Evolutionary conservation across 2,797 vertebrate species (phyloP), one percentile per base, ranked within the genome.

Genomic region (Phaenicophaeus curvirostris): DNA sequence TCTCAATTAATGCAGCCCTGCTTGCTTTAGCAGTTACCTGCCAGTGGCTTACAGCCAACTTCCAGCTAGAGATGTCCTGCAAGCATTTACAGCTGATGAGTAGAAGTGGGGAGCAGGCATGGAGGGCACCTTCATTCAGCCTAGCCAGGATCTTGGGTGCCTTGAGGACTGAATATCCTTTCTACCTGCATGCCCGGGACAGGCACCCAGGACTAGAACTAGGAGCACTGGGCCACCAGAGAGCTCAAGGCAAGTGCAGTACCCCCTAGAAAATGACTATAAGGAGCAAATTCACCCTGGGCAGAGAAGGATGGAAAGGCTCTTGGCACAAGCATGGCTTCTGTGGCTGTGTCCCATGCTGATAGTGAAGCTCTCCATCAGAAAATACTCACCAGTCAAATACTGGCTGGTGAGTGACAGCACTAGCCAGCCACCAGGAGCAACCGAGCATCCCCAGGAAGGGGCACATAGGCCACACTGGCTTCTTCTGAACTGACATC

Each of bases 21-120:
- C 94, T 96, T 94, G 84, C 79, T 94, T 95, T 88, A 94, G 92
- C 91, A 95, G 95, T 96, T 96, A 95, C 93, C 91, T 95, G 91
- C 89, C 62, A 14, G 67, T 59, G 89, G 86, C 80, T 96, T 2
- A 0, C 71, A 89, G 85, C 94, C 72, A 1, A 4, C 74, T 94
- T 87, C 90, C 88, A 95, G 91, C 94, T 78, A 28, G 48, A 85
- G 48, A 81, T 87, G 95, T 92, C 39, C 78, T 95, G 96, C 90
- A 94, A 94, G 68, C 30, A 20, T 53, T 87, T 74, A 17, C 59
- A 88, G 80, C 53, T 55, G 65, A 91, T 4, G 37, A 87, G 44
- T 24, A 31, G 14, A 85, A 84, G 50, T n/a, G 30, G 51, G 84
- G 55, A 74, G 78, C 71, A 73, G 53, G 14, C 77, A 75, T 4